These are phyloP conservation scores for Hestina assimilis DNA, from an alignment of 1,140 invertebrate species.

Conservation along the genomic window DNA sequence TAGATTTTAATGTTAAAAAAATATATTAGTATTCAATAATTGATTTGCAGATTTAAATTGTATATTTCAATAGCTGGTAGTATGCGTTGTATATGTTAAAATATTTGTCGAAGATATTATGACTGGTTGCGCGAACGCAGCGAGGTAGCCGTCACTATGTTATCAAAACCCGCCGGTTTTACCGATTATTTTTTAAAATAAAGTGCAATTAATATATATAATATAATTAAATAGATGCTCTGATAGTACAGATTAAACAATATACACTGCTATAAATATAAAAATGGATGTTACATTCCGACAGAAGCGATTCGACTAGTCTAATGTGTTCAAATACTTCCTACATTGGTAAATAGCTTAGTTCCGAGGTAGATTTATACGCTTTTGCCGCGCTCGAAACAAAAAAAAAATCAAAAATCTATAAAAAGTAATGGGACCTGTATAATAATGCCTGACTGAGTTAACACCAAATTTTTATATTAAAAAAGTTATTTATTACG, in stretches of 20 bases:
- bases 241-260: constrained; percentile 2
- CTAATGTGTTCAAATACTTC: constrained; percentile 59
- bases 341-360: constrained; percentile 38
- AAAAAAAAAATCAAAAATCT: constrained; percentile 4
- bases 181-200: constrained; percentile 16
- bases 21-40: constrained; percentile 6
- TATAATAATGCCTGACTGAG: constrained; percentile 64
- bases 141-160: constrained; percentile 8
- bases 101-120: constrained; percentile 2
- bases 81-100: neutral
- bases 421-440: constrained; percentile 59
- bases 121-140: neutral
- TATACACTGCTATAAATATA: neutral
- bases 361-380: constrained; percentile 29
- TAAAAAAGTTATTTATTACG: constrained; percentile 51
- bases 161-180: constrained; percentile 23
- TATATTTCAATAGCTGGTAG: neutral
- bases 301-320: constrained; percentile 53
- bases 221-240: constrained; percentile 1
- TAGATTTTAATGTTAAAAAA: neutral
- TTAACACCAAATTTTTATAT: constrained; percentile 71
- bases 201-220: constrained; percentile 8
- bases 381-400: constrained; percentile 45
- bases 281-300: constrained; percentile 42
- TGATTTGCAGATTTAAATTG: constrained; percentile 10